Evolutionary conservation across 2,113 vertebrate genomes (phyloP).

Genomic region (Ceuthmochares aereus): DNA sequence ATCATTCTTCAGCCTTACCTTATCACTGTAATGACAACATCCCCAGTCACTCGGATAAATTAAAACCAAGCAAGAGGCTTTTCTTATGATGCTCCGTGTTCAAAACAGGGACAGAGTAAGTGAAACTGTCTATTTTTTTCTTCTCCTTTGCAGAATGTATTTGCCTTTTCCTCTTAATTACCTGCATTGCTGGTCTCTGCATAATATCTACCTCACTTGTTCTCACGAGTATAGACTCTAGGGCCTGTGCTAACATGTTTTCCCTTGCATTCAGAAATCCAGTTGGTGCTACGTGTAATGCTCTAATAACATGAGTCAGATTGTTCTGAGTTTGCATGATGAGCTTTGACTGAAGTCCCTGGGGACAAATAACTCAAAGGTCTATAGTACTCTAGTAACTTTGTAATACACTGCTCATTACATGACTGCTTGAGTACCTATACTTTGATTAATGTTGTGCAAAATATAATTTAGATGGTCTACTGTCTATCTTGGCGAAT

Average conservation of each 20-base stretch:
- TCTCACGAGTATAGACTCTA: neutral
- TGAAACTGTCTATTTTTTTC: neutral
- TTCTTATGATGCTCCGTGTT: neutral
- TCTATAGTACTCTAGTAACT: neutral
- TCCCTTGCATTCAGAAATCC: neutral
- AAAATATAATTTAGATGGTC: neutral
- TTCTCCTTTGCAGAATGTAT: neutral
- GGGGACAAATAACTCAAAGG: constrained; percentile 18
- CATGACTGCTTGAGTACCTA: neutral
- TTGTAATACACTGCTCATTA: neutral
- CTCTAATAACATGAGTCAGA: neutral
- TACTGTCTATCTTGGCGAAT: neutral
- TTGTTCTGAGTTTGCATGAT: neutral
- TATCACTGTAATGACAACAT: neutral
- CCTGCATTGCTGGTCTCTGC: neutral
- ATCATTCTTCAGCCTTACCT: neutral
- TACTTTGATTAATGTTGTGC: neutral
- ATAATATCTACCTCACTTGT: neutral
- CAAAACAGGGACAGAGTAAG: neutral
- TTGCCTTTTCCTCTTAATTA: constrained; percentile 11
- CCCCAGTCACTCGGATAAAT: neutral
- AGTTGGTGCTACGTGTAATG: neutral
- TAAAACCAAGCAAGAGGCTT: neutral
- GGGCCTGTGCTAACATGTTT: neutral
- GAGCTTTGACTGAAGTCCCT: neutral